Evolutionary conservation across 2,113 vertebrate genomes (phyloP).

Genomic region (Hydrolagus affinis): DNA sequence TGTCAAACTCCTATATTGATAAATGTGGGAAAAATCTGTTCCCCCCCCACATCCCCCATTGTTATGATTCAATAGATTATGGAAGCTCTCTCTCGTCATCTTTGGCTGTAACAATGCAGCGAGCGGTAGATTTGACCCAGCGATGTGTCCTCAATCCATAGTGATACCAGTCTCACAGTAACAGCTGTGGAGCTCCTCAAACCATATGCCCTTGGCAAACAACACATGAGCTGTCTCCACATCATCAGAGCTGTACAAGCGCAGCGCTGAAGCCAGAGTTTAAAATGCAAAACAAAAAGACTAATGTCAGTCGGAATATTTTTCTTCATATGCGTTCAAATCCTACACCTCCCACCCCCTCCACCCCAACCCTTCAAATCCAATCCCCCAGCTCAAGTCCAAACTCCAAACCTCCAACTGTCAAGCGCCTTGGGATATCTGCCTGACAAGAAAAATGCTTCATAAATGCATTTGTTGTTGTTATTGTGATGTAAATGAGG

Average conservation of each 20-base stretch:
- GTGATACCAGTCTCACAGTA: not conserved
- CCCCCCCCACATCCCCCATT: too few species aligned
- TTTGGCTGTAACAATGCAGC: not conserved
- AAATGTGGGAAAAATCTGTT: not conserved
- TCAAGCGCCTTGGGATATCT: not conserved
- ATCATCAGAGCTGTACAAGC: not conserved
- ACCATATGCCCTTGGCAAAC: not conserved
- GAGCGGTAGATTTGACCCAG: not conserved
- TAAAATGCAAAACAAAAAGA: not conserved
- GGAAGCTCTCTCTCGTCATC: too few species aligned
- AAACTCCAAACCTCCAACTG: not conserved
- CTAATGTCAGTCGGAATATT: not conserved
- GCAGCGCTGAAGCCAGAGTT: not conserved
- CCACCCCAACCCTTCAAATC: not conserved
- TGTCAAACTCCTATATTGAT: too few species aligned
- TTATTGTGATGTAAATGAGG: too few species aligned
- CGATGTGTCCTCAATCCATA: not conserved
- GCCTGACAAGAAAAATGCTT: too few species aligned
- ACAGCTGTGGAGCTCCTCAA: not conserved
- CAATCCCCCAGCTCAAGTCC: too few species aligned
- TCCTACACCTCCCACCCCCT: not conserved
- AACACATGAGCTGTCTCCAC: not conserved
- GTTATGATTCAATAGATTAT: not conserved
- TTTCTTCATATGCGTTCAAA: not conserved
- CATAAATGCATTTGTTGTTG: too few species aligned